Evolutionary conservation across 2,888 invertebrate genomes (phyloP), one percentile per base, ranked within the genome.

Genomic region (Tipula unca): DNA sequence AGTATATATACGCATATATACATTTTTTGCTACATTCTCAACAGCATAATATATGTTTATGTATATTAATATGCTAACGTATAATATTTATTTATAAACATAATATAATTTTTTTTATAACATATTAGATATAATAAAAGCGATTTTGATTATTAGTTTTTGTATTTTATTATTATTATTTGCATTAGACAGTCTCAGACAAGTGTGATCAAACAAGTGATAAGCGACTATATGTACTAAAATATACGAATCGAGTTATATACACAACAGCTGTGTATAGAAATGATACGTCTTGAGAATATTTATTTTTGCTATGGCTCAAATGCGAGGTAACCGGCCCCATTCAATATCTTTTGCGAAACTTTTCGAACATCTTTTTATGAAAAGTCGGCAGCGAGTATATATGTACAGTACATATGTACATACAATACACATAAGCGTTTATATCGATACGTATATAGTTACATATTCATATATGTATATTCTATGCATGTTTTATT

Each of bases 81-180:
- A 39, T 39, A 13, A 10, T 39, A 39, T 36, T 36, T 5, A 36
- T 36, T 3, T 42, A 42, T n/a, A 42, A n/a, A 6, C 42, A 42
- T 42, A 48, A 48, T 48, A 42, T 42, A 42, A 42, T n/a, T 42
- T 42, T 48, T 48, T 48, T 48, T n/a, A 48, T 48, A n/a, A n/a
- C n/a, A 48, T 48, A 8, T 48, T 48, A 48, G 48, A 14, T 48
- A 48, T 48, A 48, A 48, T 48, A 48, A 48, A 48, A 48, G n/a
- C n/a, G 48, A 48, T 48, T 69, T 69, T 69, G 20, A 69, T 69
- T 69, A 69, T 69, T 69, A 69, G 69, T 69, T 69, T 69, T 69
- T 69, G 2, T 25, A 69, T 69, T 69, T 69, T 25, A 69, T 69
- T 14, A 17, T 2, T 48, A 69, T 69, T 69, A 69, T 69, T 69